Base-by-base conservation (phyloP, 2,113 vertebrate genomes). In the Pachyramphus minor region DNA sequence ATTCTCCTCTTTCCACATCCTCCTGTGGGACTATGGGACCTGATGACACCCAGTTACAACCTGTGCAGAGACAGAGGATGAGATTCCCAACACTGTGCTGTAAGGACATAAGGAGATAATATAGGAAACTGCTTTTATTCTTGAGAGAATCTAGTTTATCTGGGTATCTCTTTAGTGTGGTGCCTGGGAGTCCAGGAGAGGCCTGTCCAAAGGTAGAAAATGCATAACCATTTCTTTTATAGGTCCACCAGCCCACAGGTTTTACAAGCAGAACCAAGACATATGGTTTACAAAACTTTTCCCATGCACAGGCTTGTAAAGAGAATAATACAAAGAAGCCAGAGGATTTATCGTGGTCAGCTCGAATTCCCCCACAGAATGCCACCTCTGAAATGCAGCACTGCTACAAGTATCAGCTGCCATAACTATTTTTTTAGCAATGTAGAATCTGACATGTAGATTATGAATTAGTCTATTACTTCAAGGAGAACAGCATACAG, bases 261-360 rank as follows among this genome's bases (percentile, higher is more conserved):
- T 89, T 77, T 37, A 72, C 24, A 60, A 90, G 39, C 39, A 72
- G 14, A 87, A 83, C 23, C 18, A 79, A 59, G 42, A 45, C 0
- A 0, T 22, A 27, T 0, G 0, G 5, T 60, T 87, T n/a, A 28
- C 28, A 52, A 37, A 76, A 49, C n/a, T 50, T 37, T 30, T 44
- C 24, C 59, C 30, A 50, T 0, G 5, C 8, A 77, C 35, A 66
- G 16, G 23, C 18, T 31, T 5, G 11, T 17, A 52, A 74, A 88
- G 47, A 67, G 35, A 44, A n/a, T 44, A 81, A 39, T 2, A n/a
- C 12, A 72, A 35, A 55, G 13, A 45, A n/a, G 9, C 59, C 39
- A 84, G 84, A 81, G 33, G 24, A 77, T 10, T 13, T 21, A 62
- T 12, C 0, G 0, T 5, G 23, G 44, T 45, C 55, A 63, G 13